phyloP scores from a whole-genome alignment of 2,888 invertebrate genomes.

The Ophion costatus region DNA sequence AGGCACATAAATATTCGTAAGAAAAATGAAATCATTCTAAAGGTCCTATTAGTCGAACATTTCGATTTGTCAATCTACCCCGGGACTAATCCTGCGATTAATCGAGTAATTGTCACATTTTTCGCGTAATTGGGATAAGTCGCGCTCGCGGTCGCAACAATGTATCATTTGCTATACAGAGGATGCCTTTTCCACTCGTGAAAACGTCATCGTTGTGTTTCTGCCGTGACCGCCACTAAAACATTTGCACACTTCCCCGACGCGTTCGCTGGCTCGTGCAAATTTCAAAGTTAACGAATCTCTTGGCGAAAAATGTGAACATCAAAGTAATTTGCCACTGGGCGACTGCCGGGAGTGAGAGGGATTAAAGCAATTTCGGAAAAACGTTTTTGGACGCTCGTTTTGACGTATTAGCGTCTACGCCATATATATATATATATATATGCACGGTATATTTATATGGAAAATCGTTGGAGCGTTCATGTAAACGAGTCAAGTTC shows the following conservation, averaged over 20 bases:
- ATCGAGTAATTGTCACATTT: neutral
- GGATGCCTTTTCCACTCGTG: neutral
- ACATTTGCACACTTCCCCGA: constrained; percentile 3
- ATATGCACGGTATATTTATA: constrained; percentile 9
- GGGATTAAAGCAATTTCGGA: constrained; percentile 29
- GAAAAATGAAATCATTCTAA: neutral
- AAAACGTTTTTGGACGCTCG: constrained; percentile 49
- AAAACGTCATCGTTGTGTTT: constrained; percentile 2
- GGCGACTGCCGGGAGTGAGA: neutral
- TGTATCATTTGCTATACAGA: neutral
- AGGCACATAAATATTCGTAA: too few relatives aligned
- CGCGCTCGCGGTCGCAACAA: neutral
- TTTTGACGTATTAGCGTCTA: constrained; percentile 38
- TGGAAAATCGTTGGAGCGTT: constrained; percentile 45
- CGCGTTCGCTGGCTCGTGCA: neutral
- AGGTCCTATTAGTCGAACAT: neutral
- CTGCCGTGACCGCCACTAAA: neutral
- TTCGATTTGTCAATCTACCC: neutral
- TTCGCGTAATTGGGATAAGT: neutral
- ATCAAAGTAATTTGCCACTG: constrained; percentile 43
- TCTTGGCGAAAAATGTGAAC: neutral
- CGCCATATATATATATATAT: neutral
- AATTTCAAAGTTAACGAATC: constrained; percentile 9
- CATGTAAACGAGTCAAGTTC: constrained; percentile 69
- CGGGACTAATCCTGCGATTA: neutral